Percentiles rank a stretch among this genome's conserved stretches.
phyloP scores from a whole-genome alignment of 2,113 vertebrate genomes.

The Lagopus leucura region DNA sequence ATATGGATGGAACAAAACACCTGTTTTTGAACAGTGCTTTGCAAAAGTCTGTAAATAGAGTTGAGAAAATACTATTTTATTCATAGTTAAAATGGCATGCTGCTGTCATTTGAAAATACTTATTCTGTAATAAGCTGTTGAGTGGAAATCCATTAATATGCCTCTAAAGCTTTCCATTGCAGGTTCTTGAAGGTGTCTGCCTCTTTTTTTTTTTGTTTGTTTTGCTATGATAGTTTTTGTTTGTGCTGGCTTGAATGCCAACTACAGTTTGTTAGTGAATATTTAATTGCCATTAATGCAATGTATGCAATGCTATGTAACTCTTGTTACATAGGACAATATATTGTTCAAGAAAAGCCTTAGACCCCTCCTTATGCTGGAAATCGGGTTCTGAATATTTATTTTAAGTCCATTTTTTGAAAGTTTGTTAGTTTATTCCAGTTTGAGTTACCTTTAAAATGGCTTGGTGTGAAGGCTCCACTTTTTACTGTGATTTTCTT shows the following conservation, averaged over 20 bases:
- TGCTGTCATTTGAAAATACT: background rate
- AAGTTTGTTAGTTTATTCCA: background rate
- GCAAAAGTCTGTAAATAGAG: background rate
- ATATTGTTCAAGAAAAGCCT: background rate
- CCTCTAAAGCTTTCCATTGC: background rate
- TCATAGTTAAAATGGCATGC: background rate
- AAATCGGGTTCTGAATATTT: background rate
- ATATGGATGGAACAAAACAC: background rate
- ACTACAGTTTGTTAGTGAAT: conserved; percentile 34
- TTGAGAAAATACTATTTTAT: background rate
- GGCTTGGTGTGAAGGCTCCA: background rate
- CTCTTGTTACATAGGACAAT: background rate
- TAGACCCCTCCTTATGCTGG: background rate
- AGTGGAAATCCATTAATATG: background rate
- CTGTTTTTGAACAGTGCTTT: background rate
- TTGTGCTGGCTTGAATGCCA: background rate
- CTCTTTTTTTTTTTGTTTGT: background rate
- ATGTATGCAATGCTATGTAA: background rate
- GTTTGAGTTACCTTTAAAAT: background rate
- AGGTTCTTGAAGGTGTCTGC: background rate
- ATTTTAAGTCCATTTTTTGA: background rate
- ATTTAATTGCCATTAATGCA: conserved; percentile 13
- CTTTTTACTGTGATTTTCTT: background rate
- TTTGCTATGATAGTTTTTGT: conserved; percentile 24
- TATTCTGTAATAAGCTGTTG: background rate